A percentile compares a stretch with the other conserved stretches of the same genome.
phyloP scores from a whole-genome alignment of 2,797 vertebrate genomes.

The Thalassophryne amazonica region DNA sequence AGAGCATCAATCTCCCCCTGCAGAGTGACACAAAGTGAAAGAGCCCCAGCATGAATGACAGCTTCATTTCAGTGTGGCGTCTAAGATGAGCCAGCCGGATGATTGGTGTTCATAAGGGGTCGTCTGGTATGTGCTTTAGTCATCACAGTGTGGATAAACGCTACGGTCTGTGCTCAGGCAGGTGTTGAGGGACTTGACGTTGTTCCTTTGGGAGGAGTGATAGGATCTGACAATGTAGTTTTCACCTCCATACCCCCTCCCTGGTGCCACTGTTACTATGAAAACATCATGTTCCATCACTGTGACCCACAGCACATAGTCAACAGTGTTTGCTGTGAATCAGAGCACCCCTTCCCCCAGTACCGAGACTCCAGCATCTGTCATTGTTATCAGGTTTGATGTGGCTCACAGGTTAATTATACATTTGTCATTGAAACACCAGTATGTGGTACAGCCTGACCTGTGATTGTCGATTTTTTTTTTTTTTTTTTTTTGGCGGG shows the following conservation, averaged over 20 bases:
- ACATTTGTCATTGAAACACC: constrained; percentile 13
- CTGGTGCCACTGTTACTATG: constrained; percentile 8
- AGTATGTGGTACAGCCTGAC: too few species aligned
- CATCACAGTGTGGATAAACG: constrained; percentile 56
- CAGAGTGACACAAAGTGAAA: constrained; percentile 40
- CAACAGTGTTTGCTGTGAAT: constrained; percentile 37
- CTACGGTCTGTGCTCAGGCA: constrained; percentile 46
- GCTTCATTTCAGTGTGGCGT: constrained; percentile 55
- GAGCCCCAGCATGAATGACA: constrained; percentile 51
- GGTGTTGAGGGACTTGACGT: constrained; percentile 51
- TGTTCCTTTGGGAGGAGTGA: constrained; percentile 50
- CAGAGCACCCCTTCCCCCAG: constrained; percentile 23
- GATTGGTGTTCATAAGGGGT: constrained; percentile 58
- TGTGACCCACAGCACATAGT: constrained; percentile 35
- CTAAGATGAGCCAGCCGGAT: constrained; percentile 39
- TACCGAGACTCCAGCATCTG: constrained; percentile 28
- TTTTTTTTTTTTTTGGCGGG: too few species aligned
- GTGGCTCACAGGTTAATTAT: constrained; percentile 38
- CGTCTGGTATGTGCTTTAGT: constrained; percentile 47
- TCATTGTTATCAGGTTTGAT: constrained; percentile 43
- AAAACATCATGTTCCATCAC: background rate
- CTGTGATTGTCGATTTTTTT: too few species aligned
- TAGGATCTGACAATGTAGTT: constrained; percentile 71
- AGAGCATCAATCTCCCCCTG: constrained; percentile 49
- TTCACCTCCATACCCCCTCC: constrained; percentile 34